Conservation (phyloP, 2,797 vertebrate species). For the Phalloptychus januarius region DNA sequence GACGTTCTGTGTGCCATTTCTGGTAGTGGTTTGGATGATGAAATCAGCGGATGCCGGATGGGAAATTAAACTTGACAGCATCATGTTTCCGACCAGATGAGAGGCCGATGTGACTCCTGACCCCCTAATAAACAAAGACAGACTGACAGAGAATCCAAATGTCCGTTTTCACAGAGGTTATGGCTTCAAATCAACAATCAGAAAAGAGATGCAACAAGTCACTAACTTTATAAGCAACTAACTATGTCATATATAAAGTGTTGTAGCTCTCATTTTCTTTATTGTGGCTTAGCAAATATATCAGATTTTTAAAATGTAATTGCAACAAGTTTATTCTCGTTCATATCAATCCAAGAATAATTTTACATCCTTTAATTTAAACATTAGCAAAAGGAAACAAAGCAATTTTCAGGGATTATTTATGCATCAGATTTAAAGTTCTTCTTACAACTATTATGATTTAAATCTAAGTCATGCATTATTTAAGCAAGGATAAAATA, state of each 20-base stretch:
- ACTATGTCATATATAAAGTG: not conserved
- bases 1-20: slow-evolving; percentile 22
- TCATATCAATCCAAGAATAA: not conserved
- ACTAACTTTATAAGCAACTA: not conserved
- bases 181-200: not conserved
- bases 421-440: too few species aligned
- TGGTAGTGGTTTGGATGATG: slow-evolving; percentile 25
- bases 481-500: not conserved
- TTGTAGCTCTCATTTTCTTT: not conserved
- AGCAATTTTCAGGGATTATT: not conserved
- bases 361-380: not conserved
- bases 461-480: not conserved
- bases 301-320: not conserved
- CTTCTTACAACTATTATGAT: too few species aligned
- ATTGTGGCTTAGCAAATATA: not conserved
- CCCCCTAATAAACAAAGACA: slow-evolving; percentile 16
- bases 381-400: not conserved
- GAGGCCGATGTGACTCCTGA: slow-evolving; percentile 24
- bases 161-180: not conserved
- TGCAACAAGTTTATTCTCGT: not conserved
- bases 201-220: not conserved
- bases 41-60: slow-evolving; percentile 22
- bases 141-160: not conserved
- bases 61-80: slow-evolving; percentile 63
- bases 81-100: slow-evolving; percentile 43